Evolutionary conservation across 1,140 invertebrate species (phyloP), one percentile per base, ranked within the genome.

Genomic region (Artemia franciscana): DNA sequence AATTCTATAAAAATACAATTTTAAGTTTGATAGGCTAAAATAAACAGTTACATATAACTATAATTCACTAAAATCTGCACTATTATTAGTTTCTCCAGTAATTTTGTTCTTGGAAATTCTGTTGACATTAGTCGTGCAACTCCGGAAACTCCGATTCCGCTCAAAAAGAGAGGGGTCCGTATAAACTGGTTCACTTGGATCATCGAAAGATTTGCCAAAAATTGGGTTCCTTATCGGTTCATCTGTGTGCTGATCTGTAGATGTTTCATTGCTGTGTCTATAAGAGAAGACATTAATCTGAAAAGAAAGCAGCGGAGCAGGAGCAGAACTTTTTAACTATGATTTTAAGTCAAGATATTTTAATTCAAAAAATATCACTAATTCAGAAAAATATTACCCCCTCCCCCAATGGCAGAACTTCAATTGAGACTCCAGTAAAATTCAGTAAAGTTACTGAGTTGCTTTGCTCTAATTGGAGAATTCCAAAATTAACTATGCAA

Each of bases 131-230:
- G 63, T 18, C n/a, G 63, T 63, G 62, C 75, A 69, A 74, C 77
- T 72, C 66, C 81, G 71, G 66, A 82, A 71, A 66, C 79, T 79
- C 67, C 85, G 71, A 58, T 85, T 82, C 68, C 86, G 78, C 74
- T 92, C 88, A 69, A 92, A 91, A 7, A 91, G 74, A 1, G 88
- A 89, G 0, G 88, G 88, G 73, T 91, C 88, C 0, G 88, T 91
- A 71, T 91, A 92, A 65, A 92, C 91, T 2, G 88, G 88, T 71
- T 91, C 89, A 68, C 87, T 91, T 7, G 87, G 87, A 72, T 91
- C 88, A 67, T 85, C 81, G 66, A 84, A 86, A 24, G 61, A 60
- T 57, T 64, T 64, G 15, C 61, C 39, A 3, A 51, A 51, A 12
- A 51, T 51, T 12, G 39, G 39, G 21, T 51, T 51, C 39, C 21